A percentile compares a stretch with the other conserved stretches of the same genome.
Conservation (phyloP, 2,888 invertebrate species). For the Selenia dentaria region DNA sequence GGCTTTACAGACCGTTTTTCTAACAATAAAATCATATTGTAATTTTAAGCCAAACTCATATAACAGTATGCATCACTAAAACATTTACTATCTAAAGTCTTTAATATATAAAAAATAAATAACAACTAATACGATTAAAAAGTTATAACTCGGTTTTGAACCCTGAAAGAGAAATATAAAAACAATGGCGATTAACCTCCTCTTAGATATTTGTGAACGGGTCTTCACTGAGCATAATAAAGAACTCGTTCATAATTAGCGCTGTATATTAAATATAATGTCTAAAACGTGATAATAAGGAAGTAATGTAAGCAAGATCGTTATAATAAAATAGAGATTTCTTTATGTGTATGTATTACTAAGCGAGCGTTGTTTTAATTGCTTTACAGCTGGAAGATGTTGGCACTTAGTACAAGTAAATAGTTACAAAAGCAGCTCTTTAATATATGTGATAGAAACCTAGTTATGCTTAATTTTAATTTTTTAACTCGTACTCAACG, state of each 20-base stretch:
- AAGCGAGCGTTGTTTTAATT: slow-evolving; percentile 71
- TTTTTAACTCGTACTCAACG: too few species aligned
- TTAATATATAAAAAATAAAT: too few species aligned
- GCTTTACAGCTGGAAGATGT: slow-evolving; percentile 59
- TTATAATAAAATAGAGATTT: slow-evolving; percentile 68
- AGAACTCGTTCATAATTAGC: slow-evolving; percentile 76
- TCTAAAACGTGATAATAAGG: slow-evolving; percentile 78
- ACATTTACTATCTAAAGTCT: too few species aligned
- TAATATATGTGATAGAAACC: too few species aligned
- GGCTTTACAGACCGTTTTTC: too few species aligned
- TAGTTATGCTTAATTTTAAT: too few species aligned
- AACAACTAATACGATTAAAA: too few species aligned
- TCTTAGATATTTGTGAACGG: slow-evolving; percentile 65
- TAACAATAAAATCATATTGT: too few species aligned
- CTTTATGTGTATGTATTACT: slow-evolving; percentile 76
- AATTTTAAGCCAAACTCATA: too few species aligned
- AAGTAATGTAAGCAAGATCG: slow-evolving; percentile 77
- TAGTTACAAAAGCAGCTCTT: background rate
- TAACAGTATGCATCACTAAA: too few species aligned
- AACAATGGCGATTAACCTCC: slow-evolving; percentile 72
- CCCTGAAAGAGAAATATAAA: slow-evolving; percentile 54
- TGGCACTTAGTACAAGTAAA: slow-evolving; percentile 34
- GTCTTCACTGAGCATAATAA: slow-evolving; percentile 68
- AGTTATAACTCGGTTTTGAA: too few species aligned
- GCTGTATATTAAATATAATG: slow-evolving; percentile 77